Percentiles rank a stretch among this genome's conserved stretches.
Conservation (phyloP, 2,888 invertebrate genomes). For the Dorcus parallelipipedus region DNA sequence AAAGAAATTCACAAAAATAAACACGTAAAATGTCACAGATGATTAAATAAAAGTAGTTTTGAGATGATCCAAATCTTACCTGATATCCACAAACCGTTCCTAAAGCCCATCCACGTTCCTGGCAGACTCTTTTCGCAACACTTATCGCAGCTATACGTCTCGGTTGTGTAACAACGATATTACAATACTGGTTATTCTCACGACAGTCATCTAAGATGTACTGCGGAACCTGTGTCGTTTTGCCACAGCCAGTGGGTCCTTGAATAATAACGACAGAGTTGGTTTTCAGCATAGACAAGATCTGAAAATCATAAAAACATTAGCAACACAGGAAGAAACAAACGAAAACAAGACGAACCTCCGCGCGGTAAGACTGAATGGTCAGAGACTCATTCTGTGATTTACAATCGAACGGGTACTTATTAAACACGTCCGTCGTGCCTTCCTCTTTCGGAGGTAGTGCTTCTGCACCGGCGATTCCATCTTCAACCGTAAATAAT, state of each 20-base stretch:
- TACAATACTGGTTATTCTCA: slow-evolving; percentile 64
- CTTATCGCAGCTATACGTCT: slow-evolving; percentile 90
- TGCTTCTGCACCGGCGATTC: not conserved
- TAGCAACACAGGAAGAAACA: not conserved
- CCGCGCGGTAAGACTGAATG: slow-evolving; percentile 10
- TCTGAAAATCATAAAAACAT: not conserved
- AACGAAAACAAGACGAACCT: slow-evolving; percentile 1
- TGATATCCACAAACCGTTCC: slow-evolving; percentile 88
- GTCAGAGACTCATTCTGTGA: slow-evolving; percentile 5
- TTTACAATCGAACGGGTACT: slow-evolving; percentile 10
- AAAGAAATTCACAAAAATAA: no score
- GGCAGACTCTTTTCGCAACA: slow-evolving; percentile 79
- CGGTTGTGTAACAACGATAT: slow-evolving; percentile 91
- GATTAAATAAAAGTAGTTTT: no score
- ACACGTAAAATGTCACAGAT: no score
- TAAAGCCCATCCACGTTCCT: slow-evolving; percentile 78
- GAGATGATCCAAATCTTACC: slow-evolving; percentile 49
- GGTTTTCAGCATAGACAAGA: slow-evolving; percentile 1
- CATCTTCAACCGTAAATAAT: not conserved
- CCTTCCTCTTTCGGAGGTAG: not conserved
- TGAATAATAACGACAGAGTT: slow-evolving; percentile 72
- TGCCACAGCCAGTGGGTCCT: slow-evolving; percentile 94
- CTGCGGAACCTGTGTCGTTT: slow-evolving; percentile 90
- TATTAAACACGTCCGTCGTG: slow-evolving; percentile 9
- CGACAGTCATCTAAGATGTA: slow-evolving; percentile 82